Evolutionary conservation across 2,113 vertebrate genomes (phyloP), one percentile per base, ranked within the genome.

Genomic region (Conger conger): DNA sequence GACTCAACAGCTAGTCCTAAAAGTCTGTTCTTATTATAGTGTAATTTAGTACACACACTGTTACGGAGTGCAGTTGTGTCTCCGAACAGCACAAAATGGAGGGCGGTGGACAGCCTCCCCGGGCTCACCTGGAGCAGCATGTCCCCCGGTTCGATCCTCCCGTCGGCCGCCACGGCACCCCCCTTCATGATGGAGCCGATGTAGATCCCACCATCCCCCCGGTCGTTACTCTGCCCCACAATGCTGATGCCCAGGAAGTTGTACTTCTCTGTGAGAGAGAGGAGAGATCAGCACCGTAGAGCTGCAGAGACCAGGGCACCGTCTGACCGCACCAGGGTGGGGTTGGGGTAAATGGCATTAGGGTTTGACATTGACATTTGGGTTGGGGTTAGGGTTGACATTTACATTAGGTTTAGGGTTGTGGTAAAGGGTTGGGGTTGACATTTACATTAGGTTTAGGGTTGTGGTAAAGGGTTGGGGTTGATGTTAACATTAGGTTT

Each of bases 121-220:
- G 20, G n/a, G 37, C 90, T 86, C 87, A 99, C 98, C 97, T 99
- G 98, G 79, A 99, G 94, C 81, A 99, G 94, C 98, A 99, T 99
- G 93, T 99, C 98, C 30, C 98, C 98, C 0, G 98, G 98, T 83
- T 99, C 98, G 80, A 99, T 99, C 82, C 98, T 94, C 60, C 98
- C 97, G 0, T 99, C 98, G 0, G 98, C 98, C 0, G 98, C 98
- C 89, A 99, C 98, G 0, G 98, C 98, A 18, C 98, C 98, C 4
- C 98, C 98, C 90, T 99, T 99, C 98, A 99, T 99, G 86, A 99
- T 99, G 80, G 98, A 99, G 91, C 98, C 98, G 2, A 99, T 99
- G 94, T 99, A 99, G 90, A 99, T 99, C 82, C 98, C 98, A 0
- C 98, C 98, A 0, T 99, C 98, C 0, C 98, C 98, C 37, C 98